phyloP scores from a whole-genome alignment of 2,797 vertebrate genomes.

The Petrocephalus sullivani region DNA sequence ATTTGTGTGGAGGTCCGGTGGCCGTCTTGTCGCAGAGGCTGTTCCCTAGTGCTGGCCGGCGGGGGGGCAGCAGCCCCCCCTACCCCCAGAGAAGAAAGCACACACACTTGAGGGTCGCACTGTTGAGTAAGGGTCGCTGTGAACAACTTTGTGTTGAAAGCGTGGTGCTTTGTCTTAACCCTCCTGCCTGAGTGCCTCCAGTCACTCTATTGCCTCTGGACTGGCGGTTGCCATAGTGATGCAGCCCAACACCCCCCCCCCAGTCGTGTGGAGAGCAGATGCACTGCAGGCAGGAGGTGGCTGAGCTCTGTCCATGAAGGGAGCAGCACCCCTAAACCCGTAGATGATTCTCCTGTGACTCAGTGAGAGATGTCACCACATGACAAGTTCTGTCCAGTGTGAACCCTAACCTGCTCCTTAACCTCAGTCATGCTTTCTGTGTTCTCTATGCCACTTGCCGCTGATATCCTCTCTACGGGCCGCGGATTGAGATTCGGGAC shows the following conservation, averaged over 20 bases:
- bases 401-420: neutral
- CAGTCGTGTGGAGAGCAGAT: neutral
- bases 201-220: neutral
- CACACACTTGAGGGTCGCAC: neutral
- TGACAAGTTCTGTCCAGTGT: neutral
- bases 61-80: neutral
- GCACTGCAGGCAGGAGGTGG: neutral
- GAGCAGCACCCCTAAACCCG: neutral
- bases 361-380: neutral
- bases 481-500: neutral
- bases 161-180: neutral
- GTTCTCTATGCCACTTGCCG: no score
- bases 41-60: neutral
- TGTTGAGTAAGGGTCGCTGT: neutral
- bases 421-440: neutral
- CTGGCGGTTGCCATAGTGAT: slow-evolving; percentile 4
- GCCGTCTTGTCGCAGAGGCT: neutral
- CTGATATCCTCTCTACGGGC: neutral
- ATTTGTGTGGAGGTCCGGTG: no score
- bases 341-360: neutral
- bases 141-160: neutral
- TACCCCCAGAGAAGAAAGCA: neutral
- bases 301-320: neutral
- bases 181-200: neutral
- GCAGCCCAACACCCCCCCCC: neutral